Conservation (phyloP, 2,888 invertebrate genomes). For the Carpatolechia fugitivella region DNA sequence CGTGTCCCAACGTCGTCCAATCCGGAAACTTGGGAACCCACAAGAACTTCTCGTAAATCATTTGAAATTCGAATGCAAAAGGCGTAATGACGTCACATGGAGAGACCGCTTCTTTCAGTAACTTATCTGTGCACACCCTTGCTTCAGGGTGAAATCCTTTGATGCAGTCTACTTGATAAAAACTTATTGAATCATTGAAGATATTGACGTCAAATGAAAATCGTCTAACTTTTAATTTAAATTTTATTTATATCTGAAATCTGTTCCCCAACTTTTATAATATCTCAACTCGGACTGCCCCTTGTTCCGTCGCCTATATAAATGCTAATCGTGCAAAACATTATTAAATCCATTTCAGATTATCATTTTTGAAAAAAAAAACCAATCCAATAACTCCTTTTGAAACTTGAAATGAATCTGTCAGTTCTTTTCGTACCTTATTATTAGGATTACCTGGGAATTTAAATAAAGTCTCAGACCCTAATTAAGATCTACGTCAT, state of each 20-base stretch:
- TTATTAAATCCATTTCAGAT: conserved; percentile 37
- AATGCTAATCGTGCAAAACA: conserved; percentile 39
- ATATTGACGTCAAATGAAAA: not conserved
- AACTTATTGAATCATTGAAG: too few species aligned
- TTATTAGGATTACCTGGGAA: conserved; percentile 4
- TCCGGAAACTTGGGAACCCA: too few species aligned
- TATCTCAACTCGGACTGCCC: conserved; percentile 10
- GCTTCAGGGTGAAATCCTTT: too few species aligned
- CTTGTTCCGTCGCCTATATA: conserved; percentile 25
- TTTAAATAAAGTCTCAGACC: too few species aligned
- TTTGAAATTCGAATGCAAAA: too few species aligned
- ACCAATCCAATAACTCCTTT: conserved; percentile 39
- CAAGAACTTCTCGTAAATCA: too few species aligned
- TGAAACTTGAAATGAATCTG: conserved; percentile 45
- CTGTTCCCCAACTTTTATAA: conserved; percentile 14
- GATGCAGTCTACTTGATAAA: too few species aligned
- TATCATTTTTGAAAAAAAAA: conserved; percentile 38
- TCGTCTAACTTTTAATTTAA: conserved; percentile 4
- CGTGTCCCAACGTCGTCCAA: too few species aligned
- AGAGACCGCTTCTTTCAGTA: too few species aligned
- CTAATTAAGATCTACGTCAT: too few species aligned
- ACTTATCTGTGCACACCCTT: too few species aligned
- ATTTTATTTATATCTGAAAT: conserved; percentile 12
- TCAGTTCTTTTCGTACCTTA: conserved; percentile 25
- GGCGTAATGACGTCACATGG: too few species aligned